Evolutionary conservation across 53 echinoderm and acorn worm genomes (phyloP).

Genomic region (Temnopleurus reevesii): DNA sequence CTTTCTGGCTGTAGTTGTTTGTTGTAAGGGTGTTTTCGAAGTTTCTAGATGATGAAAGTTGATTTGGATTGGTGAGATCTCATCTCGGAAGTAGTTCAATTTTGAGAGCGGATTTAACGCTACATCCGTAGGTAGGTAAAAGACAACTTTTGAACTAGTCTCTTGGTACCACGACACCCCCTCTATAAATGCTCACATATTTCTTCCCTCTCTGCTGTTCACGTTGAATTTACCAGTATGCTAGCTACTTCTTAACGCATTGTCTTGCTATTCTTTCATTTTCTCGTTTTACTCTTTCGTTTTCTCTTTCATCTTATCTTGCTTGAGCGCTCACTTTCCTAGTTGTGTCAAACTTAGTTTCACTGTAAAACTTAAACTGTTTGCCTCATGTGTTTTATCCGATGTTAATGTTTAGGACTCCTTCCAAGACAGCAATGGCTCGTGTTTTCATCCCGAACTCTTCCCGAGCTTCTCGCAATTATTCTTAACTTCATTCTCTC

Average conservation of each 20-base stretch:
- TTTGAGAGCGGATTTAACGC: constrained; percentile 35
- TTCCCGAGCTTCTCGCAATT: too few species aligned
- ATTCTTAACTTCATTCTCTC: too few species aligned
- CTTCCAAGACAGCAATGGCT: too few species aligned
- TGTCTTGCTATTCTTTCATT: background rate
- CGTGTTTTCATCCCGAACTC: too few species aligned
- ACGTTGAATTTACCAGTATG: too few species aligned
- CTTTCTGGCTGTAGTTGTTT: background rate
- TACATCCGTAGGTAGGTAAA: constrained; percentile 21
- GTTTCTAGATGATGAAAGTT: background rate
- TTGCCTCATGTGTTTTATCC: too few species aligned
- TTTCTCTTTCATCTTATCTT: background rate
- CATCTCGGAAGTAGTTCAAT: constrained; percentile 40
- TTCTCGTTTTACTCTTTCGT: background rate
- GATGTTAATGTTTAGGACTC: too few species aligned
- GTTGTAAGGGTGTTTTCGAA: background rate
- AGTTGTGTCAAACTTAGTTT: too few species aligned
- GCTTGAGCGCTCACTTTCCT: background rate
- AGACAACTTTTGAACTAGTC: constrained; percentile 22
- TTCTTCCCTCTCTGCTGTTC: background rate
- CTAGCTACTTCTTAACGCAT: background rate
- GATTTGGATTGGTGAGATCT: background rate
- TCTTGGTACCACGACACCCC: background rate
- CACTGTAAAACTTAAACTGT: too few species aligned
- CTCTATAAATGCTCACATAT: background rate